Conservation (phyloP, 2,888 invertebrate species). For the Tinea semifulvella region DNA sequence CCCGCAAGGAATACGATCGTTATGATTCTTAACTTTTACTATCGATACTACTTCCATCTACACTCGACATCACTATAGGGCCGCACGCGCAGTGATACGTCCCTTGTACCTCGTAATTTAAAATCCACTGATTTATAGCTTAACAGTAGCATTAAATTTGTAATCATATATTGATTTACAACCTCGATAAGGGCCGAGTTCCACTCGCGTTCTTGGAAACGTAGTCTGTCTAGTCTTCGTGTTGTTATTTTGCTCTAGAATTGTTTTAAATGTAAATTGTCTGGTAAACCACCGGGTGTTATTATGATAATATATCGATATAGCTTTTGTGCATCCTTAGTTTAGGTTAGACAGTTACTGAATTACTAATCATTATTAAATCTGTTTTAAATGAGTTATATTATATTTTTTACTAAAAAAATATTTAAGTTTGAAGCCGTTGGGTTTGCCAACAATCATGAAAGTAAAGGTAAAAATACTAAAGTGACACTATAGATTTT, state of each 20-base stretch:
- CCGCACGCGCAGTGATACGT: constrained; percentile 59
- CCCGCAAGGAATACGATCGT: too few species aligned
- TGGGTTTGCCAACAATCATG: too few species aligned
- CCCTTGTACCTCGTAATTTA: constrained; percentile 62
- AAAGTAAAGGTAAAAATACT: too few species aligned
- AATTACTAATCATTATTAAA: too few species aligned
- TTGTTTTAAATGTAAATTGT: constrained; percentile 10
- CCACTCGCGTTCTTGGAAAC: constrained; percentile 49
- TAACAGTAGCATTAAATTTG: constrained; percentile 68
- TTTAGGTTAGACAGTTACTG: too few species aligned
- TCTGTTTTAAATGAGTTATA: too few species aligned
- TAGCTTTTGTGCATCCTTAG: too few species aligned
- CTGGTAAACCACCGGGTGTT: background rate
- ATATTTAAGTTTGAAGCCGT: too few species aligned
- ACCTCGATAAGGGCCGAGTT: constrained; percentile 54
- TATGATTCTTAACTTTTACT: too few species aligned
- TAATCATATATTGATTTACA: constrained; percentile 68
- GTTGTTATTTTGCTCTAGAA: constrained; percentile 3
- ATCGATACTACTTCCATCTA: too few species aligned
- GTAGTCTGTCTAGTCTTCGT: constrained; percentile 11
- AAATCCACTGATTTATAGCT: constrained; percentile 61
- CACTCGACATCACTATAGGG: constrained; percentile 65
- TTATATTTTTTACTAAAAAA: too few species aligned
- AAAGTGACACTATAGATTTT: too few species aligned
- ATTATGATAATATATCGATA: background rate